phyloP scores from a whole-genome alignment of 2,888 invertebrate species.

The Phoronis australis region DNA sequence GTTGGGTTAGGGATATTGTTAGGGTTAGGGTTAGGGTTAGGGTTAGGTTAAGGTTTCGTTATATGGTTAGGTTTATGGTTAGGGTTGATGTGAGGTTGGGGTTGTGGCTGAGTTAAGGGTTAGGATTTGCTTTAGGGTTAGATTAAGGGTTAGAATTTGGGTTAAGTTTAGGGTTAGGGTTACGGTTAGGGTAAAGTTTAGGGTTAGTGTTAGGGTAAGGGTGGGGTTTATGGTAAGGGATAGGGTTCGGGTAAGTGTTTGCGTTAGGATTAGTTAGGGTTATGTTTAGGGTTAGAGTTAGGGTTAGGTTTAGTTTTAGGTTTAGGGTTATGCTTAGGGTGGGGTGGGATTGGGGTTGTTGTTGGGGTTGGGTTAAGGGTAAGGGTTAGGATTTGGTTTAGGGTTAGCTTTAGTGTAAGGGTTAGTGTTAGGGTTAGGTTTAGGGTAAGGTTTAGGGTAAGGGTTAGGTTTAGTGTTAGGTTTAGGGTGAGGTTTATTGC shows the following conservation, averaged over 20 bases:
- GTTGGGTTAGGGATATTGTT: conserved; percentile 15
- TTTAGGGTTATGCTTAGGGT: conserved; percentile 7
- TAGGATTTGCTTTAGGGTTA: conserved; percentile 12
- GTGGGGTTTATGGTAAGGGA: conserved; percentile 7
- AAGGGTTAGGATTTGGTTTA: conserved; percentile 14
- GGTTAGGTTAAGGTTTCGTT: conserved; percentile 17
- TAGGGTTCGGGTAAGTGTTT: conserved; percentile 7
- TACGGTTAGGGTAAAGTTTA: conserved; percentile 9
- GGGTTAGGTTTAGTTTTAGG: too few relatives aligned
- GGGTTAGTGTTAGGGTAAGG: conserved; percentile 7
- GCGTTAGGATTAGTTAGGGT: conserved; percentile 10
- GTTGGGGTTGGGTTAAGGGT: conserved; percentile 9
- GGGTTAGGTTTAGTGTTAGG: conserved; percentile 13
- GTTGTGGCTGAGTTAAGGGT: conserved; percentile 16
- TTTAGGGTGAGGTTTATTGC: conserved; percentile 13
- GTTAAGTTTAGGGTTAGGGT: conserved; percentile 12
- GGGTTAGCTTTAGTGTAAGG: conserved; percentile 15
- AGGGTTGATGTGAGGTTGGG: conserved; percentile 20
- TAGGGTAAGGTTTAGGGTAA: conserved; percentile 18
- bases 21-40: conserved; percentile 20
- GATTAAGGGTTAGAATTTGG: conserved; percentile 14
- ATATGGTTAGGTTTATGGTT: conserved; percentile 19
- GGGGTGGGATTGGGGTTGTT: conserved; percentile 1
- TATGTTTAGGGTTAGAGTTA: too few relatives aligned
- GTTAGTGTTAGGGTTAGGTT: conserved; percentile 17